Percentiles rank a stretch among this genome's conserved stretches.
phyloP scores from a whole-genome alignment of 2,888 invertebrate species.

The Nineta flava region DNA sequence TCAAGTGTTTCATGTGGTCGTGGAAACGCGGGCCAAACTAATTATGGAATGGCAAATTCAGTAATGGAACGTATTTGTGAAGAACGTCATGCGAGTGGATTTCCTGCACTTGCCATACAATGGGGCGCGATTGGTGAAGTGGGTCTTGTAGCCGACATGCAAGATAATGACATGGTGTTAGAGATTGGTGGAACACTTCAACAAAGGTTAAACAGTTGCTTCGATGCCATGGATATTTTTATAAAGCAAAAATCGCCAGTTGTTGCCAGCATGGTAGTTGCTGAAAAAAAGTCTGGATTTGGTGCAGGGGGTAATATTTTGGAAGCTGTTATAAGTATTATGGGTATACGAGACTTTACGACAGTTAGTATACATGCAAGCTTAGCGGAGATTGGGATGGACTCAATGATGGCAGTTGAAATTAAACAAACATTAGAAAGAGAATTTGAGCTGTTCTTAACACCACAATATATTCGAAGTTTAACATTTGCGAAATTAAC shows the following conservation, averaged over 20 bases:
- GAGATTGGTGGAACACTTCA: constrained; percentile 45
- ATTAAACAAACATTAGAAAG: constrained; percentile 84
- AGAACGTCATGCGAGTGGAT: constrained; percentile 45
- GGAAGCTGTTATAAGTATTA: constrained; percentile 43
- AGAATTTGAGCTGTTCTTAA: constrained; percentile 73
- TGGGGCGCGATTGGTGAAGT: constrained; percentile 89
- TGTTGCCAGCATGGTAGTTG: constrained; percentile 73
- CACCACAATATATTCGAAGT: constrained; percentile 70
- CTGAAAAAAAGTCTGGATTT: constrained; percentile 54
- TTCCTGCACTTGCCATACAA: constrained; percentile 71
- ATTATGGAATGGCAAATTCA: constrained; percentile 83
- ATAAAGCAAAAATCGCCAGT: constrained; percentile 48
- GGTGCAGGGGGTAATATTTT: constrained; percentile 48
- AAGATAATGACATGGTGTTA: constrained; percentile 26
- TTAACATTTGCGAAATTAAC: constrained; percentile 53
- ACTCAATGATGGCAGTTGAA: constrained; percentile 94
- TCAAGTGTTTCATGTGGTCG: constrained; percentile 84
- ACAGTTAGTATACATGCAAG: constrained; percentile 52
- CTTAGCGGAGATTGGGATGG: constrained; percentile 86
- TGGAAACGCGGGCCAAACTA: constrained; percentile 82
- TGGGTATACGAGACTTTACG: constrained; percentile 49
- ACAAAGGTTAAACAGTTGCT: constrained; percentile 46
- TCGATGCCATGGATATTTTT: constrained; percentile 47
- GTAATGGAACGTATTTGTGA: constrained; percentile 82
- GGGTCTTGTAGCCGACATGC: constrained; percentile 47